Evolutionary conservation across 2,888 invertebrate genomes (phyloP), one percentile per base, ranked within the genome.

Genomic region (Melipona beecheii): DNA sequence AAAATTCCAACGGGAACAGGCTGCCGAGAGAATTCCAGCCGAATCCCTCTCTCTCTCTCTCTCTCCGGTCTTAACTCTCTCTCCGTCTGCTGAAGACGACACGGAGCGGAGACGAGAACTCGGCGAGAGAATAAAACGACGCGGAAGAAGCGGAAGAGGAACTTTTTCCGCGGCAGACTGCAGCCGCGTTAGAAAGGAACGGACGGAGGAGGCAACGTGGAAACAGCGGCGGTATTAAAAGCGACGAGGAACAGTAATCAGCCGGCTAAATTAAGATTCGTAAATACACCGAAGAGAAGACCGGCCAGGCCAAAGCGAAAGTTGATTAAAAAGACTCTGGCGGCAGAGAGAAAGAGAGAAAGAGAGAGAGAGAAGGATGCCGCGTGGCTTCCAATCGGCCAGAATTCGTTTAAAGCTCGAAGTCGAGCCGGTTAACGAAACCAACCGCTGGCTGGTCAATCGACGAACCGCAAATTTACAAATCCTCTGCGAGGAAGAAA

Each of bases 251-350:
- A 74, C 77, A 81, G 78, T 78, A 81, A 81, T 82, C 85, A 86
- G 78, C 49, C 74, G 58, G 74, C 73, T 72, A 66, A 75, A 82
- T 78, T 78, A 85, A 85, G 82, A 72, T 81, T 81, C 77, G 81
- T 62, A 78, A 75, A 76, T 69, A 74, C 56, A 70, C 56, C 78
- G 73, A 36, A 21, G 68, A 43, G 52, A 54, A 73, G 70, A 36
- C 24, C 64, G n/a, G 24, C 17, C 60, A n/a, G 74, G 58, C 62
- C 71, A 82, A 77, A 75, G 77, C 56, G 81, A 85, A 85, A 85
- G 72, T 77, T 81, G 85, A 85, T 85, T 85, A 85, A 85, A 84
- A 85, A 77, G 72, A 36, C 43, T 62, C 21, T 17, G 43, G 9
- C 43, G 1, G 43, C 9, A 43, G 43, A 43, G 43, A 43, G 43